phyloP scores from a whole-genome alignment of 1,140 invertebrate genomes.

The Manduca sexta region DNA sequence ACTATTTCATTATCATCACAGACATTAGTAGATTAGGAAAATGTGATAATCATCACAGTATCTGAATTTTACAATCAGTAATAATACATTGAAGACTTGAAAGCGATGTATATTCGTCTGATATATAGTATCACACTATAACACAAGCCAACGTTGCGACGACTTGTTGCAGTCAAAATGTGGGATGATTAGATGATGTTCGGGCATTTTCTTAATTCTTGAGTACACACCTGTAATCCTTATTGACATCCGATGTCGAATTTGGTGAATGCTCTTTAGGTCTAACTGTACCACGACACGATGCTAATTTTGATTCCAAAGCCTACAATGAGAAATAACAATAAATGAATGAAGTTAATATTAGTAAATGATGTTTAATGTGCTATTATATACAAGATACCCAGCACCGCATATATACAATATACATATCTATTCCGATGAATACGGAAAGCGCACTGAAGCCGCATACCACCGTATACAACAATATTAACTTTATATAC shows the following conservation, averaged over 20 bases:
- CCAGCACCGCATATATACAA: conserved; percentile 25
- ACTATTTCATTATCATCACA: conserved; percentile 60
- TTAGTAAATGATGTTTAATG: conserved; percentile 6
- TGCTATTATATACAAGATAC: conserved; percentile 2
- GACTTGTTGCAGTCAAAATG: conserved; percentile 10
- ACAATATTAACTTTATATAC: no score
- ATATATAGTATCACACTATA: conserved; percentile 33
- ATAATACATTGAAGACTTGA: conserved; percentile 23
- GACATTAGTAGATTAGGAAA: conserved; percentile 62
- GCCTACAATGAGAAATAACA: conserved; percentile 71
- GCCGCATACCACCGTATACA: no score
- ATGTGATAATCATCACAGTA: conserved; percentile 53
- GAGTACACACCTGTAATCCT: conserved; percentile 71
- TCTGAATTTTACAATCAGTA: conserved; percentile 35
- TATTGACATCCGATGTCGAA: conserved; percentile 58
- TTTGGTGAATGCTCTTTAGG: conserved; percentile 69
- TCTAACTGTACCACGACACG: conserved; percentile 72
- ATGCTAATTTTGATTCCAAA: conserved; percentile 74
- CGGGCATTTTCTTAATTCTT: conserved; percentile 49
- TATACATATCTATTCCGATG: conserved; percentile 1
- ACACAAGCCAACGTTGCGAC: conserved; percentile 31
- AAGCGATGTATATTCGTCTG: conserved; percentile 29
- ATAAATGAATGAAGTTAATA: conserved; percentile 65
- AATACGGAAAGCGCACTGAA: no score
- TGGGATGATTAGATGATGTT: conserved; percentile 15